Conservation (phyloP, 2,113 vertebrate genomes). For the Typhlomys cinereus region DNA sequence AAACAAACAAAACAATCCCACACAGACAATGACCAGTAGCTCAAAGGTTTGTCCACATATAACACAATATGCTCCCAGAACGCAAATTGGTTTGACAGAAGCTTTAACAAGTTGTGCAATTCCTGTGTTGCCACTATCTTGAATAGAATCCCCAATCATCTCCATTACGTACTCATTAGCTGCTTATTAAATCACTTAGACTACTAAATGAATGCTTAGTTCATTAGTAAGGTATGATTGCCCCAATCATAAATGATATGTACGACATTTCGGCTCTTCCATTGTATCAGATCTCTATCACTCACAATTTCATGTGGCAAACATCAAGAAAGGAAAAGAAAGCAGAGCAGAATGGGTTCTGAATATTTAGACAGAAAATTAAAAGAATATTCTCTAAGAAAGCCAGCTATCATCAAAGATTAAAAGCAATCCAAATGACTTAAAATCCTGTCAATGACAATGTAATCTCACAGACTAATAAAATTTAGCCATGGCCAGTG, state of each 20-base stretch:
- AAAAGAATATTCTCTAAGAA: conserved; percentile 6
- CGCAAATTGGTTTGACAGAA: conserved; percentile 7
- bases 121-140: conserved; percentile 40
- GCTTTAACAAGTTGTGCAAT: conserved; percentile 34
- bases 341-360: not conserved
- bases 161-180: conserved; percentile 64
- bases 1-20: not conserved
- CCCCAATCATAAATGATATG: conserved; percentile 62
- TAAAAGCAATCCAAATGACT: conserved; percentile 9
- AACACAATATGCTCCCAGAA: not conserved
- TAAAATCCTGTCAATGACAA: not conserved
- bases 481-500: not conserved
- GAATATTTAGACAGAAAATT: not conserved
- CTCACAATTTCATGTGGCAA: not conserved
- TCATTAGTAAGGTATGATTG: conserved; percentile 68
- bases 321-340: conserved; percentile 6
- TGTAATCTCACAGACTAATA: conserved; percentile 3
- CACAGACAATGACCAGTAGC: not conserved
- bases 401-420: conserved; percentile 30
- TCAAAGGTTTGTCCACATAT: not conserved
- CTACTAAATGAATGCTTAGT: conserved; percentile 67
- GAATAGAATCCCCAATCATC: conserved; percentile 68
- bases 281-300: not conserved
- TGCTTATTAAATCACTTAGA: conserved; percentile 69
- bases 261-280: conserved; percentile 27